These are phyloP conservation scores for Philaethria dido DNA, from an alignment of 2,888 invertebrate genomes.

Conservation along the genomic window DNA sequence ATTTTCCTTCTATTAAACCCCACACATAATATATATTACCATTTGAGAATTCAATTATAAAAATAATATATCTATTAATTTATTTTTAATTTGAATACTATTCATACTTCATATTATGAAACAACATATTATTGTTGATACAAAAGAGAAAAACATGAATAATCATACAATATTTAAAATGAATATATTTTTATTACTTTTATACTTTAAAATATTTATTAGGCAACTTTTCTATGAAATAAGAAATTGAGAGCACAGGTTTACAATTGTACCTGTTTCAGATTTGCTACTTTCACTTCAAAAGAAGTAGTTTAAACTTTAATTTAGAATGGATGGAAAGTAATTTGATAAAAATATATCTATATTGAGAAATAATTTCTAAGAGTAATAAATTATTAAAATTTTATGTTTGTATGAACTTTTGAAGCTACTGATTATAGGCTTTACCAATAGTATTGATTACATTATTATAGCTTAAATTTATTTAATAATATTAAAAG, in stretches of 20 bases:
- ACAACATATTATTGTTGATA: no score
- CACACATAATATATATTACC: not conserved
- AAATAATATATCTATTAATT: not conserved
- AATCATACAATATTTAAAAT: not conserved
- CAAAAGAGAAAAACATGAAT: no score
- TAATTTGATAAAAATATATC: not conserved
- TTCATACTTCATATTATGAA: no score
- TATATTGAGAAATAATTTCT: no score
- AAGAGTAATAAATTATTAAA: no score
- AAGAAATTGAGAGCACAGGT: constrained; percentile 17
- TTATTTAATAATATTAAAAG: no score
- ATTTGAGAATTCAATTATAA: not conserved
- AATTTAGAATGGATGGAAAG: constrained; percentile 6
- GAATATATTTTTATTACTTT: not conserved
- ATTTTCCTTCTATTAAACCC: not conserved
- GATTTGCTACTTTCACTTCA: constrained; percentile 14
- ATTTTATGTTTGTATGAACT: no score
- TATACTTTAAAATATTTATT: not conserved
- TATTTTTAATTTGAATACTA: no score
- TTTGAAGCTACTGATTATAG: no score
- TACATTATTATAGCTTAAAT: no score
- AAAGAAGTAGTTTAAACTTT: constrained; percentile 5
- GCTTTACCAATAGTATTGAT: no score
- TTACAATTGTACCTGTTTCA: constrained; percentile 14
- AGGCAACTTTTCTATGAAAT: not conserved